These are phyloP conservation scores for Odontomyia ornata DNA, from an alignment of 2,888 invertebrate genomes.

Conservation along the genomic window DNA sequence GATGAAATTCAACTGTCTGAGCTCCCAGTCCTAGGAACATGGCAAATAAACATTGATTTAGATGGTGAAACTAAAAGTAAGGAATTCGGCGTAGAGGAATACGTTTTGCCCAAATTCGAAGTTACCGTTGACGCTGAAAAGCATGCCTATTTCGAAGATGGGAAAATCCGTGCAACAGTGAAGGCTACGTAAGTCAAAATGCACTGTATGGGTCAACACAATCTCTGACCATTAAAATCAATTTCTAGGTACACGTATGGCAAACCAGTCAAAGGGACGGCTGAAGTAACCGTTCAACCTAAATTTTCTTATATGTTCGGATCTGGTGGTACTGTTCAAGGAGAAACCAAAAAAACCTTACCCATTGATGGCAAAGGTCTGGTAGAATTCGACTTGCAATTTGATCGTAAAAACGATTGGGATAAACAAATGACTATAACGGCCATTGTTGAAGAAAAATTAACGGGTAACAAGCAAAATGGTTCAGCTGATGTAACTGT, in stretches of 20 bases:
- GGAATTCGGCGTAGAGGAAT: conserved; percentile 80
- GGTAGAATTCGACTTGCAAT: conserved; percentile 79
- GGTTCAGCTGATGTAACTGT: conserved; percentile 77
- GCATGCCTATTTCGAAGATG: conserved; percentile 83
- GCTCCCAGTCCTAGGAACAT: conserved; percentile 85
- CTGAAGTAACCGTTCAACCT: conserved; percentile 81
- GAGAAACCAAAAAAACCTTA: conserved; percentile 72
- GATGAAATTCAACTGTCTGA: conserved; percentile 80
- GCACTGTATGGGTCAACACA: too few relatives aligned
- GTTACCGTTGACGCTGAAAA: conserved; percentile 84
- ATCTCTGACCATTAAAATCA: too few relatives aligned
- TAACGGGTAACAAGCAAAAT: conserved; percentile 84
- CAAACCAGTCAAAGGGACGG: conserved; percentile 85
- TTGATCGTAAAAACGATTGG: conserved; percentile 58
- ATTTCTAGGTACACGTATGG: conserved; percentile 88
- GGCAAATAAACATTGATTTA: conserved; percentile 79
- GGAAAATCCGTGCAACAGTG: conserved; percentile 79
- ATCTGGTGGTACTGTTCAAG: conserved; percentile 59
- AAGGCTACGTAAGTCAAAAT: conserved; percentile 74
- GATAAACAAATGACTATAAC: conserved; percentile 81
- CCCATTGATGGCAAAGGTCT: conserved; percentile 72
- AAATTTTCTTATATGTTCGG: conserved; percentile 68
- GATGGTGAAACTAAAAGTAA: conserved; percentile 65
- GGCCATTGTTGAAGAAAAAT: conserved; percentile 88
- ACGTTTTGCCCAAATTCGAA: conserved; percentile 93